These are phyloP conservation scores for Heliconius cydno DNA, from an alignment of 2,888 invertebrate species.

Conservation along the genomic window DNA sequence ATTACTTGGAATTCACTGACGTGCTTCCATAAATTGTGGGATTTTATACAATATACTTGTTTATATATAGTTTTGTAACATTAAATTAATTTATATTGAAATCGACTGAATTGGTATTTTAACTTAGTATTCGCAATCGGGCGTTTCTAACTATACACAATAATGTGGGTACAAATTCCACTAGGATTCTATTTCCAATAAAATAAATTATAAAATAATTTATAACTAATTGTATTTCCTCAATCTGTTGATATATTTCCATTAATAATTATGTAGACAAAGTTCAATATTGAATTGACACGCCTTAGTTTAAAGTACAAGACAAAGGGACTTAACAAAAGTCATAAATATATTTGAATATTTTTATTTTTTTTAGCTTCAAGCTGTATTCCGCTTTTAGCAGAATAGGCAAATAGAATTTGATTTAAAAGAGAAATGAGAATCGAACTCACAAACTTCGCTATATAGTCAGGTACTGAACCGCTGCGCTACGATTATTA, in stretches of 20 bases:
- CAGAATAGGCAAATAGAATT: not conserved
- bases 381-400: not conserved
- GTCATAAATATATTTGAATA: not conserved
- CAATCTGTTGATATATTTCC: not conserved
- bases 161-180: not conserved
- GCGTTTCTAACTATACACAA: too few species aligned
- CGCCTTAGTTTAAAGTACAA: not conserved
- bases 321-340: not conserved
- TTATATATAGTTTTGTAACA: not conserved
- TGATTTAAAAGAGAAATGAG: too few species aligned
- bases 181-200: not conserved
- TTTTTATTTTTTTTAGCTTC: not conserved
- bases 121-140: too few species aligned
- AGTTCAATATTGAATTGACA: not conserved
- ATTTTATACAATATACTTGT: not conserved
- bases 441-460: too few species aligned
- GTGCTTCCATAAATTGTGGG: not conserved
- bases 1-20: constrained; percentile 20
- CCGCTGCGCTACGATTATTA: not conserved
- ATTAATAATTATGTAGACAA: not conserved
- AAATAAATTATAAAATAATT: not conserved
- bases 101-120: not conserved
- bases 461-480: too few species aligned
- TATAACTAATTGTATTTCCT: not conserved
- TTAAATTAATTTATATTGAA: not conserved